These are phyloP conservation scores for Fistularia commersonii DNA, from an alignment of 2,797 vertebrate genomes.

Conservation along the genomic window DNA sequence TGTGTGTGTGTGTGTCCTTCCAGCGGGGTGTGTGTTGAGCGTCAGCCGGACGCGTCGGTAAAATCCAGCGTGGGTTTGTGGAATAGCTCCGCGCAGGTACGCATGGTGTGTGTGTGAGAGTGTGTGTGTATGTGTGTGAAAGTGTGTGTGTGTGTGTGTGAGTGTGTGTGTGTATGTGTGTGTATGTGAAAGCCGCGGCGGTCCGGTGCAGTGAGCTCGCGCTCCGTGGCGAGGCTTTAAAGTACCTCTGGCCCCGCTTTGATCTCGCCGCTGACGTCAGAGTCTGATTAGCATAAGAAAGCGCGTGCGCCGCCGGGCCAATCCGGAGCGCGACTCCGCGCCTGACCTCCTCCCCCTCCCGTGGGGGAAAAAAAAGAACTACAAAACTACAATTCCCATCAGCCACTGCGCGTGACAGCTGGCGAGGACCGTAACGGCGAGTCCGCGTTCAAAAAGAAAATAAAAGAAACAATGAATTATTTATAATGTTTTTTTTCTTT, in stretches of 20 bases:
- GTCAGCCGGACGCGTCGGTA: constrained; percentile 58
- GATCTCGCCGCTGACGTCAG: constrained; percentile 88
- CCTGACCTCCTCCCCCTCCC: too few relatives aligned
- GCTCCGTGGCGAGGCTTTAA: constrained; percentile 73
- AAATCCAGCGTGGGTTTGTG: constrained; percentile 63
- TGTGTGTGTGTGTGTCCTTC: constrained; percentile 37
- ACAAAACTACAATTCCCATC: too few relatives aligned
- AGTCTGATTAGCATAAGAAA: constrained; percentile 87
- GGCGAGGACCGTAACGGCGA: too few relatives aligned
- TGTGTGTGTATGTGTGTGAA: background rate
- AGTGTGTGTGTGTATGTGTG: constrained; percentile 6
- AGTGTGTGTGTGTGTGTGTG: constrained; percentile 1
- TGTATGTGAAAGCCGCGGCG: constrained; percentile 2
- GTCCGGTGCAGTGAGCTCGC: constrained; percentile 35
- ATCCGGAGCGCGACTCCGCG: constrained; percentile 3
- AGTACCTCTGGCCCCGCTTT: constrained; percentile 76
- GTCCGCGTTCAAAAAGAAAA: too few relatives aligned
- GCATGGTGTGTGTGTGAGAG: constrained; percentile 60
- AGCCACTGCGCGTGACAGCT: too few relatives aligned
- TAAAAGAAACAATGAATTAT: too few relatives aligned
- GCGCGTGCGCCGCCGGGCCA: constrained; percentile 44
- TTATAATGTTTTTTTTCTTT: too few relatives aligned
- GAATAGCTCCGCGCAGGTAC: constrained; percentile 62
- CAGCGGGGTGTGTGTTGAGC: background rate
- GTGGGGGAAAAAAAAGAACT: too few relatives aligned